Conservation (phyloP, 2,797 vertebrate genomes). For the Australoheros facetus region DNA sequence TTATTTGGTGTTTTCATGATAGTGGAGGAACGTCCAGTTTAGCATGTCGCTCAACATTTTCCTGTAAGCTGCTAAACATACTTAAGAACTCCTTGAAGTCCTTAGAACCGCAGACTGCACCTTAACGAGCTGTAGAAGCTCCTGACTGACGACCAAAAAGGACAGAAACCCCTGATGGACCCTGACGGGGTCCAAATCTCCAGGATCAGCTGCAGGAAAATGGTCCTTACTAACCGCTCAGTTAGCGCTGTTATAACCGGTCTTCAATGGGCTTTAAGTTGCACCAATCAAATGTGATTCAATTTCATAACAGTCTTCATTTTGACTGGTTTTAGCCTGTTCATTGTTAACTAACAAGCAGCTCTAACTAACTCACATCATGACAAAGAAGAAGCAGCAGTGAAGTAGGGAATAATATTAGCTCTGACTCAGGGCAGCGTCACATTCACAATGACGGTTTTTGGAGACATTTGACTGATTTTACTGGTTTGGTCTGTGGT, state of each 20-base stretch:
- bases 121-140: background rate
- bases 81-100: background rate
- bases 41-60: background rate
- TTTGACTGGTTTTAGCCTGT: background rate
- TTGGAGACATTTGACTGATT: background rate
- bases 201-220: no score
- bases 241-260: background rate
- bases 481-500: no score
- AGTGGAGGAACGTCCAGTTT: background rate
- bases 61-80: background rate
- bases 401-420: background rate
- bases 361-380: background rate
- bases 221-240: no score
- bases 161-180: background rate
- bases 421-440: no score
- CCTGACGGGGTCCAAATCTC: background rate
- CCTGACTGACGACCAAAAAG: background rate
- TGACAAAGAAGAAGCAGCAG: background rate
- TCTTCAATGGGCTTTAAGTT: background rate
- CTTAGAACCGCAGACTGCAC: background rate
- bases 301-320: background rate
- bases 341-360: background rate
- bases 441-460: background rate
- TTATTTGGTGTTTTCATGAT: background rate
- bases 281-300: background rate